phyloP scores from a whole-genome alignment of 1,140 invertebrate species.

The Trichonephila clavipes region DNA sequence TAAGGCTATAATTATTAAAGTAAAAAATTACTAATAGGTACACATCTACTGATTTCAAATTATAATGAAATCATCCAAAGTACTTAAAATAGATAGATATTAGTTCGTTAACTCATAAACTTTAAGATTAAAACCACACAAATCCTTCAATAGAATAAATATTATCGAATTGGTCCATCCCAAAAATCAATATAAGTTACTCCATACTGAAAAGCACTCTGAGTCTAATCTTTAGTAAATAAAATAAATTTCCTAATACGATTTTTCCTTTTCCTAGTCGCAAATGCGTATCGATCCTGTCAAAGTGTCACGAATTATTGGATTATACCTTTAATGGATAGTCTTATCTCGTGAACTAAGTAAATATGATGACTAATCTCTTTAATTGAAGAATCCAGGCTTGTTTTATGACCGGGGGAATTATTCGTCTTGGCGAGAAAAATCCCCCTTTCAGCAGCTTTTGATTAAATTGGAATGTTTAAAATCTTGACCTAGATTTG shows the following conservation, averaged over 20 bases:
- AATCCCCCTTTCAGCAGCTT: background rate
- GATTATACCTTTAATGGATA: conserved; percentile 43
- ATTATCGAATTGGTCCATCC: too few species aligned
- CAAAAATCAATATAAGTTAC: too few species aligned
- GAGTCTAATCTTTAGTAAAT: background rate
- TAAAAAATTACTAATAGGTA: too few species aligned
- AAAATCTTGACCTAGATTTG: background rate
- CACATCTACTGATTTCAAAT: too few species aligned
- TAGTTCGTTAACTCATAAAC: too few species aligned
- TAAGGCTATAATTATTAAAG: too few species aligned
- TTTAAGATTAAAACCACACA: too few species aligned
- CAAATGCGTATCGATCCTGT: conserved; percentile 22
- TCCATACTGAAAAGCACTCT: background rate
- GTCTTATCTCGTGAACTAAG: background rate
- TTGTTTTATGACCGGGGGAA: background rate
- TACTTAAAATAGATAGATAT: too few species aligned
- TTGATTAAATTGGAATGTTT: background rate
- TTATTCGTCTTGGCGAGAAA: background rate
- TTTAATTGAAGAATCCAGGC: conserved; percentile 14
- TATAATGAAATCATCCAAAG: too few species aligned
- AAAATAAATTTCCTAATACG: background rate
- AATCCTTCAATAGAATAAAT: too few species aligned
- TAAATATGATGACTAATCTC: conserved; percentile 35
- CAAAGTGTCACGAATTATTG: conserved; percentile 38
- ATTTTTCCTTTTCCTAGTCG: background rate